Conservation (phyloP, 2,113 vertebrate species). For the Silurus meridionalis region DNA sequence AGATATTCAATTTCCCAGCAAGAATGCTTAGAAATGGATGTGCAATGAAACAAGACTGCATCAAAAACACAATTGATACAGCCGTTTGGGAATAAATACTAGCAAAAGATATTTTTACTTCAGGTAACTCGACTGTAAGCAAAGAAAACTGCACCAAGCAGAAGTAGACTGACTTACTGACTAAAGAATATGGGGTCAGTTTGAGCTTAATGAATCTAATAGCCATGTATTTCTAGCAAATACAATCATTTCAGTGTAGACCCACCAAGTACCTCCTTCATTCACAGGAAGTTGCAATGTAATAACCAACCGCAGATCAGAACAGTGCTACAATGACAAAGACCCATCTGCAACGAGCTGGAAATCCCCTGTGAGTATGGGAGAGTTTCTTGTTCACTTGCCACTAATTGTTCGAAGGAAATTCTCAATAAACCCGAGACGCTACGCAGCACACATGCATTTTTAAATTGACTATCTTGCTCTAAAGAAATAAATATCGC, state of each 20-base stretch:
- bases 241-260: neutral
- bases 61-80: conserved; percentile 2
- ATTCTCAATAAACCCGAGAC: neutral
- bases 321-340: neutral
- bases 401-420: neutral
- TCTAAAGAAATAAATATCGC: neutral
- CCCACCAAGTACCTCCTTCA: no score
- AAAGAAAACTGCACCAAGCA: neutral
- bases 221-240: neutral
- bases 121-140: conserved; percentile 11
- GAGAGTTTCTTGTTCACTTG: neutral
- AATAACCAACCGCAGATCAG: neutral
- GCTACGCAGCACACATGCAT: neutral
- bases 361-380: neutral
- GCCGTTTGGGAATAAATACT: conserved; percentile 14
- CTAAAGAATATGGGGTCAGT: neutral
- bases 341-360: neutral
- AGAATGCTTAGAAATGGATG: neutral
- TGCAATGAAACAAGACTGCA: conserved; percentile 4
- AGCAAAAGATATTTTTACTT: conserved; percentile 7
- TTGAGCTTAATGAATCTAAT: neutral
- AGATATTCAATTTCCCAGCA: conserved; percentile 38
- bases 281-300: neutral
- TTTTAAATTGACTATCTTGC: neutral
- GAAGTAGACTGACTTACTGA: neutral